Evolutionary conservation across 1,140 invertebrate species (phyloP).

Genomic region (Caerostris darwini): DNA sequence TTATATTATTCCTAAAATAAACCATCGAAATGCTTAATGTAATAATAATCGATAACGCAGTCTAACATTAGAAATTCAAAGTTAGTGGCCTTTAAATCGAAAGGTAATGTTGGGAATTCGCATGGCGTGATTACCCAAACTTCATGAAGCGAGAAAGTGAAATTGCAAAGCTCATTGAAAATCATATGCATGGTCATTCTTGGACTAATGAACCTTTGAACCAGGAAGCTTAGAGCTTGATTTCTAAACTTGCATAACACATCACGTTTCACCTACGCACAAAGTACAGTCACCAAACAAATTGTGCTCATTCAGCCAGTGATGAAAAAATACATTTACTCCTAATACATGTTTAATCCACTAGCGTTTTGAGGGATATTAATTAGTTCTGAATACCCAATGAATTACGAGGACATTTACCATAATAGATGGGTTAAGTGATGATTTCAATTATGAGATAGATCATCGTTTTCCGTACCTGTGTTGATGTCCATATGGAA

Average conservation of each 20-base stretch:
- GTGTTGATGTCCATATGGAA: too few species aligned
- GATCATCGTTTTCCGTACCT: not conserved
- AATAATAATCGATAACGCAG: not conserved
- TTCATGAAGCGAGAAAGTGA: slow-evolving; percentile 19
- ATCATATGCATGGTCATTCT: slow-evolving; percentile 7
- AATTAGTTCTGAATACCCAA: not conserved
- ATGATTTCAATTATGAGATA: not conserved
- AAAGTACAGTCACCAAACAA: not conserved
- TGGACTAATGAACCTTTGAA: slow-evolving; percentile 6
- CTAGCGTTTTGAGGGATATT: not conserved
- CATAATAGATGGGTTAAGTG: not conserved
- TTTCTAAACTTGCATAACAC: not conserved
- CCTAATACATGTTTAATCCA: not conserved
- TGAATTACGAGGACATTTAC: not conserved
- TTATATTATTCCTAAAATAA: too few species aligned
- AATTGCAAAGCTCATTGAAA: slow-evolving; percentile 21
- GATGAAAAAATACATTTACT: not conserved
- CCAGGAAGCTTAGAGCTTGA: not conserved
- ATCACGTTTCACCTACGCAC: not conserved
- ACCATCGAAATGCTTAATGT: not conserved
- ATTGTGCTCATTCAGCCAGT: not conserved
- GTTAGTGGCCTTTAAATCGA: not conserved
- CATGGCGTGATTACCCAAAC: not conserved
- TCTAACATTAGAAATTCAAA: not conserved
- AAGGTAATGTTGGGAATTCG: not conserved